Conservation (phyloP, 2,113 vertebrate genomes). For the Scolopax mira region DNA sequence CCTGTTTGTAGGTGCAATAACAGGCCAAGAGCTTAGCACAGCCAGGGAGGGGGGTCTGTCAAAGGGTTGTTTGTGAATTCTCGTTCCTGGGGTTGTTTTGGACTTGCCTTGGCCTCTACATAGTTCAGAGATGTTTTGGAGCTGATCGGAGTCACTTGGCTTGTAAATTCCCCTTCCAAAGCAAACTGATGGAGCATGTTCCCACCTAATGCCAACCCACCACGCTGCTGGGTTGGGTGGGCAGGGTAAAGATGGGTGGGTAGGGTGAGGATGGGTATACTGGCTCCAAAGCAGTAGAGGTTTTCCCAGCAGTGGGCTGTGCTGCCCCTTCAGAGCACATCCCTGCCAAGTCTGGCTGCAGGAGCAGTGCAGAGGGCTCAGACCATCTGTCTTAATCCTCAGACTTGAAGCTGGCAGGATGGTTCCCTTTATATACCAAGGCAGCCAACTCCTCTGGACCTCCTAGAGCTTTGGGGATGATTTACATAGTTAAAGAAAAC, state of each 20-base stretch:
- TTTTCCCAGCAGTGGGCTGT: not conserved
- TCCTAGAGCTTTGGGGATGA: not conserved
- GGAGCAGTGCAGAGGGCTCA: not conserved
- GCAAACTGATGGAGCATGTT: not conserved
- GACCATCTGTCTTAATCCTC: not conserved
- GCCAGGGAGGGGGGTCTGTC: not conserved
- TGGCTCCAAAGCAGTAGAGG: not conserved
- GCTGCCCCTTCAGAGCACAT: accelerated
- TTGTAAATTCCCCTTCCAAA: not conserved
- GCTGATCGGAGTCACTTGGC: not conserved
- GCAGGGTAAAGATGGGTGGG: not conserved
- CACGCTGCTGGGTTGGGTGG: not conserved
- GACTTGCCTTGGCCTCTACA: not conserved
- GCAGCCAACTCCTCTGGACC: not conserved
- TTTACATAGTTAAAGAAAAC: not conserved
- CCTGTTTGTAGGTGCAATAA: not conserved
- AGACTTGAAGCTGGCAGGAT: not conserved
- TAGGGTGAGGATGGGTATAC: not conserved
- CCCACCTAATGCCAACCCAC: not conserved
- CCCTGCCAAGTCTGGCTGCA: not conserved
- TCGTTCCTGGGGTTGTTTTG: not conserved
- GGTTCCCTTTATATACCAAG: not conserved
- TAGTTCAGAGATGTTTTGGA: not conserved
- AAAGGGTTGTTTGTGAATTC: not conserved
- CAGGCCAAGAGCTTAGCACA: not conserved